Percentiles rank a stretch among this genome's conserved stretches.
phyloP scores from a whole-genome alignment of 2,113 vertebrate genomes.

The Pluvianellus socialis region DNA sequence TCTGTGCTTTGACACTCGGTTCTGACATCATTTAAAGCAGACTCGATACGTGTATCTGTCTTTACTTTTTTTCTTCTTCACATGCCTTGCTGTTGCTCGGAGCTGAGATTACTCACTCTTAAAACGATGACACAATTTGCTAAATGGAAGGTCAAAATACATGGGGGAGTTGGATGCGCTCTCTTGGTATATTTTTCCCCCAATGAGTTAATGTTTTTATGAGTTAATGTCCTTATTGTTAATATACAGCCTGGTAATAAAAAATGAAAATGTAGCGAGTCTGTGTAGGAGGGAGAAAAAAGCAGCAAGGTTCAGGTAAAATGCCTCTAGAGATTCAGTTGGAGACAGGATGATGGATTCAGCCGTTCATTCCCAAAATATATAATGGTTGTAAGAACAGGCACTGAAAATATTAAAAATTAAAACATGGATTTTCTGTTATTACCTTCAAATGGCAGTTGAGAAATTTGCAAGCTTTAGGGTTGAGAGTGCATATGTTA shows the following conservation, averaged over 20 bases:
- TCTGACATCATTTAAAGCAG: neutral
- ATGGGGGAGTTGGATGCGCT: neutral
- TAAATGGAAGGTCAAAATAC: conserved; percentile 36
- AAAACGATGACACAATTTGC: conserved; percentile 6
- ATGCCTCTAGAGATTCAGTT: neutral
- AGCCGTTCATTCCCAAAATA: neutral
- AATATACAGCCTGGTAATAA: neutral
- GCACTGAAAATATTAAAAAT: conserved; percentile 43
- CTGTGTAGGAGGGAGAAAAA: conserved; percentile 14
- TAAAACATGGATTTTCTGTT: conserved; percentile 28
- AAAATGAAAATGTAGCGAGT: neutral
- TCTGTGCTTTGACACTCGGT: neutral
- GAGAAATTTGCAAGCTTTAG: neutral
- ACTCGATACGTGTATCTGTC: neutral
- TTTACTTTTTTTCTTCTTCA: neutral
- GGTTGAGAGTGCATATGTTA: neutral
- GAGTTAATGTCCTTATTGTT: neutral
- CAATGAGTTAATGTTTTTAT: conserved; percentile 37
- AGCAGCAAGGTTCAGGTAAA: conserved; percentile 14
- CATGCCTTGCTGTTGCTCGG: neutral
- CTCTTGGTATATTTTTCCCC: neutral
- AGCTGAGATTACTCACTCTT: neutral
- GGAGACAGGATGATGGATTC: conserved; percentile 54
- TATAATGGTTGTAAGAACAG: neutral
- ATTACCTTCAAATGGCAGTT: conserved; percentile 6